Conservation (phyloP, 2,888 invertebrate genomes). For the Listrodromus nycthemerus region DNA sequence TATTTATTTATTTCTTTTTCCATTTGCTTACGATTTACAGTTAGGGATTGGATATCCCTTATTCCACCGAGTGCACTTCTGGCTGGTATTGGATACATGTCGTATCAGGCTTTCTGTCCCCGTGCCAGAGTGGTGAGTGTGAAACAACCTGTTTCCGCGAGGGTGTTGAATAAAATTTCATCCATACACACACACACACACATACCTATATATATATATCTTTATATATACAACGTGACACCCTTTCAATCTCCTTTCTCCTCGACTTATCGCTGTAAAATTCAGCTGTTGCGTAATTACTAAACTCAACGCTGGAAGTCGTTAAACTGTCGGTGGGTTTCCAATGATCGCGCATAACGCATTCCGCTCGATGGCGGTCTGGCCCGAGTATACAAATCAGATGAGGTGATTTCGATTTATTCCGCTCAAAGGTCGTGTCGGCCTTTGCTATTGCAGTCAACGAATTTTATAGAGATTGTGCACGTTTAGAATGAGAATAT, state of each 20-base stretch:
- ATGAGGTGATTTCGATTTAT: neutral
- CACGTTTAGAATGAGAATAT: neutral
- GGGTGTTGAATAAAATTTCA: slow-evolving; percentile 1
- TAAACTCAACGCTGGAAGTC: slow-evolving; percentile 37
- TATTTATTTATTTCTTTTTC: slow-evolving; percentile 15
- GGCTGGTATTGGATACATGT: slow-evolving; percentile 92
- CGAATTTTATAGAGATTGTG: neutral
- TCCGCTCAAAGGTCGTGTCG: neutral
- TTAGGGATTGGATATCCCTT: slow-evolving; percentile 92
- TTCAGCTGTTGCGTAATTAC: slow-evolving; percentile 55
- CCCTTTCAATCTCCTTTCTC: slow-evolving; percentile 33
- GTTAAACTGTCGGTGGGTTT: slow-evolving; percentile 39
- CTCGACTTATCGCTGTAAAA: slow-evolving; percentile 40
- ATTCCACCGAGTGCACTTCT: slow-evolving; percentile 93
- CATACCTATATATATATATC: neutral
- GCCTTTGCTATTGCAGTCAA: neutral
- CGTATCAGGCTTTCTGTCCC: slow-evolving; percentile 91
- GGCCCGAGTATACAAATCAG: neutral
- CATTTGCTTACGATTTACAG: slow-evolving; percentile 86
- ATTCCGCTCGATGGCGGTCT: neutral
- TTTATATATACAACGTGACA: slow-evolving; percentile 27
- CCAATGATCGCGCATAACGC: slow-evolving; percentile 1
- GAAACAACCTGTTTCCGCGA: slow-evolving; percentile 34
- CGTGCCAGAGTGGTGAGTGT: slow-evolving; percentile 85
- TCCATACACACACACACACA: no score